Evolutionary conservation across 23 tunicate species (phyloP).

Genomic region (Diplosoma virens): DNA sequence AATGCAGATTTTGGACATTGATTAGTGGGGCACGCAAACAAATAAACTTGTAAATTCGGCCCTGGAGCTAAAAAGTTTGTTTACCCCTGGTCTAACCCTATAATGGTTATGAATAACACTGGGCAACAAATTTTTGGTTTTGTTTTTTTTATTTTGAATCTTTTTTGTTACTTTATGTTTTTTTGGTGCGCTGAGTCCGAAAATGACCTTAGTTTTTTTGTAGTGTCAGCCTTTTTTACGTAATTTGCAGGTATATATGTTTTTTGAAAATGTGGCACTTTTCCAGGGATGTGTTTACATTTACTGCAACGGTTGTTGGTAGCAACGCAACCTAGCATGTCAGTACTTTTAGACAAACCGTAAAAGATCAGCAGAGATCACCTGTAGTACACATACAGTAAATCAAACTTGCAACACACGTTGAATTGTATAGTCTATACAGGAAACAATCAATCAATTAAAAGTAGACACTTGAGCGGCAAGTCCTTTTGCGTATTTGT

Average conservation of each 20-base stretch:
- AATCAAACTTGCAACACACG: conserved; percentile 10
- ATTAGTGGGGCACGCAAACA: no score
- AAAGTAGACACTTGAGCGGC: conserved; percentile 6
- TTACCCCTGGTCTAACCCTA: no score
- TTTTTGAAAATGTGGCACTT: not conserved
- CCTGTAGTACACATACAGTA: conserved; percentile 5
- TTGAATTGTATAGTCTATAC: not conserved
- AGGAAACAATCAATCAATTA: conserved; percentile 1
- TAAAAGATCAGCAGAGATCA: conserved; percentile 3
- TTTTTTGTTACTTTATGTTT: not conserved
- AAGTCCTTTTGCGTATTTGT: not conserved
- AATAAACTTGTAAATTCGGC: no score
- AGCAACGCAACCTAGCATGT: conserved; percentile 5
- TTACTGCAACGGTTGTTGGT: not conserved
- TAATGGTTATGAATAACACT: no score
- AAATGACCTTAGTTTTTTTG: conserved; percentile 20
- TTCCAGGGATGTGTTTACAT: not conserved
- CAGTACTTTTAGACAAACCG: conserved; percentile 11
- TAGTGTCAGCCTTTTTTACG: conserved; percentile 12
- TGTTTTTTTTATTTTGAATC: conserved; percentile 11
- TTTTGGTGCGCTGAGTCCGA: conserved; percentile 8
- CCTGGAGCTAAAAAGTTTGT: no score
- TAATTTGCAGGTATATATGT: conserved; percentile 7
- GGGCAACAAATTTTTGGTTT: conserved; percentile 12
- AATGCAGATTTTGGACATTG: no score